Evolutionary conservation across 2,797 vertebrate genomes (phyloP), one percentile per base, ranked within the genome.

Genomic region (Phrynocephalus forsythii): DNA sequence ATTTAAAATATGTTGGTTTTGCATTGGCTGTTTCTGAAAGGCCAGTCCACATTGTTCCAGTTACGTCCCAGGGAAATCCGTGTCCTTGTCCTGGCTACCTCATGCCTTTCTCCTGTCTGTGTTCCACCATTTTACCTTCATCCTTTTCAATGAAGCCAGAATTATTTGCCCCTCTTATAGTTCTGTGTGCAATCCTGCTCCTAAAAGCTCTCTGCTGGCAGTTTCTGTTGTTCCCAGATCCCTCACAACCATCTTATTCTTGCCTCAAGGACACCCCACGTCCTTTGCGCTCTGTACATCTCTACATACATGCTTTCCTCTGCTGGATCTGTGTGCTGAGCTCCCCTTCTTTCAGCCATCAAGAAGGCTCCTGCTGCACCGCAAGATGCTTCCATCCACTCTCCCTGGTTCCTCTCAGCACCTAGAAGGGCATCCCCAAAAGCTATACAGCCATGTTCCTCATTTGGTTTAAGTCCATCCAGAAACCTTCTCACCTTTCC

Each of bases 31-130:
- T 33, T 33, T 33, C 33, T 33, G 33, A 33, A 33, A 33, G 33
- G 33, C 33, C 33, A 33, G 33, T 33, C 33, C 33, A 33, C 33
- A 33, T 33, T 33, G 33, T 33, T 33, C 33, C 33, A 33, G 33
- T 33, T 33, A 33, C 33, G 28, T 50, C 18, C 73, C 56, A 85
- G 30, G 48, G 20, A 85, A 26, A 67, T 44, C 63, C 75, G 33
- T 75, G 71, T 84, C 38, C 33, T 26, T 63, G 38, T n/a, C 38
- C 33, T 71, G 24, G 71, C 28, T n/a, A 44, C 11, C 52, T 38
- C 33, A 52, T 73, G 52, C 7, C 82, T 83, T 83, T 63, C 38
- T 75, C 60, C 56, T 38, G 30, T 73, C 33, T 84, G 83, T 76
- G 33, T 67, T 68, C 63, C 67, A 24, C 48, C 15, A 0, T 67